Conservation (phyloP, 2,113 vertebrate species). For the Pavo muticus region DNA sequence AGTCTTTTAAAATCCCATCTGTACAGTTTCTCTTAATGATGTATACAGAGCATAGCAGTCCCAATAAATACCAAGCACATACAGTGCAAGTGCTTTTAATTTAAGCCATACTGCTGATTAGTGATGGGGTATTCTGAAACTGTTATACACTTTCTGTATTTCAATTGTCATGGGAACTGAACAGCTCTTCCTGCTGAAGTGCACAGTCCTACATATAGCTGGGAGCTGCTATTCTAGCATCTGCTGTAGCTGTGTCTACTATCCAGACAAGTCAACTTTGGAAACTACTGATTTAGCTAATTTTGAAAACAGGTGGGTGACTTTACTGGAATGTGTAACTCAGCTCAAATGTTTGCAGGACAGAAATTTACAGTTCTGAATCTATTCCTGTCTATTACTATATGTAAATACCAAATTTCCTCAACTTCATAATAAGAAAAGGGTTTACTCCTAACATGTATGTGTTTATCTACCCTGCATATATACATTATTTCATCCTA, state of each 20-base stretch:
- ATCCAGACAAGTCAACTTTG: not conserved
- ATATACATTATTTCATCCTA: not conserved
- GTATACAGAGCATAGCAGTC: not conserved
- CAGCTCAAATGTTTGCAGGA: not conserved
- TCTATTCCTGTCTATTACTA: not conserved
- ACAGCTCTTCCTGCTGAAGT: not conserved
- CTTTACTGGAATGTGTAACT: not conserved
- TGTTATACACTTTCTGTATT: not conserved
- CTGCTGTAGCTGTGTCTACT: not conserved
- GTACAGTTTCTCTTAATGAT: constrained; percentile 52
- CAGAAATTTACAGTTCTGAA: not conserved
- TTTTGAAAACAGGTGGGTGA: not conserved
- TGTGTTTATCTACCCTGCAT: not conserved
- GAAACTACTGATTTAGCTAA: not conserved
- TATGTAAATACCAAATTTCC: not conserved
- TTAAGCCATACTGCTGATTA: not conserved
- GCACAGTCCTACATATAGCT: not conserved
- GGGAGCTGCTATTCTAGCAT: not conserved
- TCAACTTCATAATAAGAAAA: not conserved
- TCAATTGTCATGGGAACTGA: not conserved
- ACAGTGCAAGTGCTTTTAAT: constrained; percentile 27
- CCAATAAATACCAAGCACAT: constrained; percentile 32
- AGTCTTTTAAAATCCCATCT: constrained; percentile 59
- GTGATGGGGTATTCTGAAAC: not conserved
- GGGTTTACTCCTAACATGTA: not conserved